These are phyloP conservation scores for Poecilia gillii DNA, from an alignment of 2,797 vertebrate genomes.

Conservation along the genomic window DNA sequence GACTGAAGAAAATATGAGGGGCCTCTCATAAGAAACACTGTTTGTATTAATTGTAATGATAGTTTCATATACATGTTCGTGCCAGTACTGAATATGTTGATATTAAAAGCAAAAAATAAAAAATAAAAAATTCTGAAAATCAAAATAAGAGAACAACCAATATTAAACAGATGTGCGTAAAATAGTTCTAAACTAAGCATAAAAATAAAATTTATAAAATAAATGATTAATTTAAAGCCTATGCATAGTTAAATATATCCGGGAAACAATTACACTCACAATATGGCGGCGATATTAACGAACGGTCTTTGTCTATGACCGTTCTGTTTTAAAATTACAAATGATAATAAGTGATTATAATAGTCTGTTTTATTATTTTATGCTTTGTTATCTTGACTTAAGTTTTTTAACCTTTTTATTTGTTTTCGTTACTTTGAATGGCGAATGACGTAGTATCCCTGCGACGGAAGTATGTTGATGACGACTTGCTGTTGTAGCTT, in stretches of 20 bases:
- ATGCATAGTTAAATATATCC: too few species aligned
- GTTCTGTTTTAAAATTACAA: background rate
- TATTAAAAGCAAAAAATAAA: too few species aligned
- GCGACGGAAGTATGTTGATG: conserved; percentile 63
- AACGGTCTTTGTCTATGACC: too few species aligned
- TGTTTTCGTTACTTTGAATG: rapidly evolving
- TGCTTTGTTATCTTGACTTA: background rate
- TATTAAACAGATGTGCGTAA: background rate
- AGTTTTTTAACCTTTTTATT: background rate
- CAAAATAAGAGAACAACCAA: background rate
- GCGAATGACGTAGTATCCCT: conserved; percentile 35
- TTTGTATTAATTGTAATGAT: too few species aligned
- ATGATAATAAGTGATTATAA: background rate
- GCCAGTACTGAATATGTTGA: background rate
- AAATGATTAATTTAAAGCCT: background rate
- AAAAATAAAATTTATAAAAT: background rate
- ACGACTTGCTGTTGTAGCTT: conserved; percentile 35
- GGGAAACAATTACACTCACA: background rate
- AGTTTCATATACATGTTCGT: background rate
- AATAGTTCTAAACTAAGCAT: background rate
- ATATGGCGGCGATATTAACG: background rate
- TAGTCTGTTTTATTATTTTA: background rate
- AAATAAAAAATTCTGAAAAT: background rate
- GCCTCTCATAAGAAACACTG: too few species aligned
- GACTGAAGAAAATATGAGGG: too few species aligned